Evolutionary conservation across 2,797 vertebrate genomes (phyloP), one percentile per base, ranked within the genome.

Genomic region (Xenopus petersii): DNA sequence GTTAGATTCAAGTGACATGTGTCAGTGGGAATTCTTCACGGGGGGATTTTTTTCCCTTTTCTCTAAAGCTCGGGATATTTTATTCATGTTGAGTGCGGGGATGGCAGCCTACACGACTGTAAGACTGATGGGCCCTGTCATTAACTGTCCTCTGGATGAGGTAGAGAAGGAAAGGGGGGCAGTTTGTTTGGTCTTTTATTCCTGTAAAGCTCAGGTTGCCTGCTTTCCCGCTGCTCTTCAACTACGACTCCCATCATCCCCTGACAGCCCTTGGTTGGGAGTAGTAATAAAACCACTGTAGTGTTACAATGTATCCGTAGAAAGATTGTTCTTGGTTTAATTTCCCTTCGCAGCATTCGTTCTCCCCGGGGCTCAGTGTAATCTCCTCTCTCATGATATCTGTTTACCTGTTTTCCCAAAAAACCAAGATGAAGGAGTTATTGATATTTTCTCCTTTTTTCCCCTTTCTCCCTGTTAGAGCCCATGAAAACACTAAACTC

Each of bases 21-120:
- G 65, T 62, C 73, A 74, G 30, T 68, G 65, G 49, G 49, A 68
- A 74, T 62, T 24, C n/a, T 68, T 74, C 17, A 30, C 58, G 48
- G 36, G 42, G 4, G 58, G 12, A 16, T 69, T 58, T 24, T 63
- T 54, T 42, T 3, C 16, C 36, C 36, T 42, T 46, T 55, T 10
- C 55, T 16, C 13, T 64, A 59, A 59, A 59, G 42, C 36, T 36
- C 9, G 55, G 24, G 8, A 24, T 17, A 42, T 68, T 33, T n/a
- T 59, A 63, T 63, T 56, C 49, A 63, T 68, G 47, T 11, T 42
- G 11, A 54, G 24, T 30, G 10, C 49, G 30, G 21, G 36, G 46
- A 6, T 42, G 62, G 16, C 21, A 47, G 48, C 73, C 64, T n/a
- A 46, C 46, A 67, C 64, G 17, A 9, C 47, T 59, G 47, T 10